Evolutionary conservation across 2,797 vertebrate species (phyloP), one percentile per base, ranked within the genome.

Genomic region (Macropodus opercularis): DNA sequence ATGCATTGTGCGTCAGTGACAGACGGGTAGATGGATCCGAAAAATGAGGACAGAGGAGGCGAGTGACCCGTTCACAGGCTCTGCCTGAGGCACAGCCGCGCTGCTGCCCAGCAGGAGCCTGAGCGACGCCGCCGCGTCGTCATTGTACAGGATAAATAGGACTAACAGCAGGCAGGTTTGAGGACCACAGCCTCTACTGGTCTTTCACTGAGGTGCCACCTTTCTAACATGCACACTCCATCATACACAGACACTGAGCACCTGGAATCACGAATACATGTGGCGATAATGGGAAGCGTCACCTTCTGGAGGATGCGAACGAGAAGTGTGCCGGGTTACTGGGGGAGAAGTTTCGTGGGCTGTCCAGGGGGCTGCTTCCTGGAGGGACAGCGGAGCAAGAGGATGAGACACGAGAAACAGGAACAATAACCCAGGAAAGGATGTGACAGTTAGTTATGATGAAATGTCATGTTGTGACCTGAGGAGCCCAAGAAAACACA

Each of bases 301-400:
- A 97, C 96, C 96, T 95, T 91, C 95, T 93, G 53, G 95, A 96
- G 12, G 95, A 94, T 49, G 94, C 93, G 5, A 97, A 98, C 0
- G 95, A 98, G 87, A 98, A 98, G 79, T 97, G 95, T 8, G 95
- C 94, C 0, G 95, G 95, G 40, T 93, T 92, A 44, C 92, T 94
- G 42, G 95, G 95, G 6, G 96, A 98, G 89, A 97, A 98, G 83
- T 94, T 98, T 18, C 95, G 90, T 5, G 96, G 96, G 38, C 96
- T 97, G 87, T 96, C 96, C 89, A 96, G 84, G 36, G 96, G 96
- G 69, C 96, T 98, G 88, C 93, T 95, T 81, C 95, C 95, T 97
- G 78, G 2, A 23, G 55, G 69, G 62, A 72, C 35, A 44, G 83
- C 38, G 42, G 15, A 5, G 1, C 59, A 46, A 55, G 21, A 71